These are phyloP conservation scores for Rhopalosiphum maidis DNA, from an alignment of 1,140 invertebrate species.

Conservation along the genomic window DNA sequence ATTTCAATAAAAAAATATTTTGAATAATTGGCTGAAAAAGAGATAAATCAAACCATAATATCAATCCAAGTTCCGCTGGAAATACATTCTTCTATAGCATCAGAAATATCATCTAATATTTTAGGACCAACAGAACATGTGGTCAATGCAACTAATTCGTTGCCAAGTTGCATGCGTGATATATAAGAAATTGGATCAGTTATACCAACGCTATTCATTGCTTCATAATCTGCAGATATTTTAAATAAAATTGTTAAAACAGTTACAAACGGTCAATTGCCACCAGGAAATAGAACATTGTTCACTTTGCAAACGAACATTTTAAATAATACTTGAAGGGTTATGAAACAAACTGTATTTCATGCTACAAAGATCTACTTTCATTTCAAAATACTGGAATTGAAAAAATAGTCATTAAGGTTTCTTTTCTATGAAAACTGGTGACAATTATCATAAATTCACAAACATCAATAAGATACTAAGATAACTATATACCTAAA, in stretches of 20 bases:
- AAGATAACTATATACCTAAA: slow-evolving; percentile 68
- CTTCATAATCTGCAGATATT: slow-evolving; percentile 79
- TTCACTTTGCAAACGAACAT: too few species aligned
- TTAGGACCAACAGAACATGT: slow-evolving; percentile 79
- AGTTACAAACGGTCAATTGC: neutral
- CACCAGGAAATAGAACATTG: neutral
- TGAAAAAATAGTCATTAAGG: neutral
- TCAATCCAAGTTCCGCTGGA: slow-evolving; percentile 79
- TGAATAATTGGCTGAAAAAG: neutral
- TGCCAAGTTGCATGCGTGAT: slow-evolving; percentile 75
- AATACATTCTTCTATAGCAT: slow-evolving; percentile 84
- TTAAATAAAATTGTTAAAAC: slow-evolving; percentile 60
- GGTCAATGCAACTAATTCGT: slow-evolving; percentile 73
- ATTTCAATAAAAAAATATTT: neutral
- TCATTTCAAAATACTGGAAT: neutral
- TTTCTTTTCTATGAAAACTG: neutral
- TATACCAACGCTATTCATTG: slow-evolving; percentile 85
- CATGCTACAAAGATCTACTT: neutral
- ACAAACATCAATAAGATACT: neutral
- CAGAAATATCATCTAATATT: slow-evolving; percentile 81
- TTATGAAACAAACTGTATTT: neutral
- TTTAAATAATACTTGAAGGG: neutral
- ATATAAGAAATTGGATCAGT: slow-evolving; percentile 83
- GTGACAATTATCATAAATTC: neutral
- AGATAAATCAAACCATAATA: slow-evolving; percentile 66